A percentile compares a stretch with the other conserved stretches of the same genome.
Conservation (phyloP, 2,797 vertebrate species). For the Gobionotothen gibberifrons region DNA sequence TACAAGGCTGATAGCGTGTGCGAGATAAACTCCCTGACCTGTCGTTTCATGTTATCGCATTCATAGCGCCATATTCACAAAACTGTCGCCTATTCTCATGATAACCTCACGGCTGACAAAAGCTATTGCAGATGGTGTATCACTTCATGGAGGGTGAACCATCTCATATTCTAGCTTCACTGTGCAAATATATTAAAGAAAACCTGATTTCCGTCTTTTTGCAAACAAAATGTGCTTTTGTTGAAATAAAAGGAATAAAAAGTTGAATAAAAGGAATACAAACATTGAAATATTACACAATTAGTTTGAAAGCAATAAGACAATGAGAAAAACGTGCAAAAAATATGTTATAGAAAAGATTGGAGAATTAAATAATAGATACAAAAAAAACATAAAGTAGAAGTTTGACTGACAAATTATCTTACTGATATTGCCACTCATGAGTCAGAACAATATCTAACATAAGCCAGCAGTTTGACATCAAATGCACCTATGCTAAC, state of each 20-base stretch:
- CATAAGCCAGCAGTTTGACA: conserved; percentile 5
- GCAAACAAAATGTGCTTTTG: too few relatives aligned
- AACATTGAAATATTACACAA: too few relatives aligned
- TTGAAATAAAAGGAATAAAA: too few relatives aligned
- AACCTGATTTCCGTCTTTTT: neutral
- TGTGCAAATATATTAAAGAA: neutral
- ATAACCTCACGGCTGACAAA: conserved; percentile 43
- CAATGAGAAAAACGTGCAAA: too few relatives aligned
- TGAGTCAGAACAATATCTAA: conserved; percentile 5
- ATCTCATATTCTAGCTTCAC: neutral
- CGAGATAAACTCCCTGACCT: conserved; percentile 54
- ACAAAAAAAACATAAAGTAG: too few relatives aligned
- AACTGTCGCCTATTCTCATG: conserved; percentile 22
- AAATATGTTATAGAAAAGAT: too few relatives aligned
- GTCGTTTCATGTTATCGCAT: conserved; percentile 46
- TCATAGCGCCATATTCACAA: conserved; percentile 14
- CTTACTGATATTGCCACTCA: neutral
- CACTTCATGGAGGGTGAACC: conserved; percentile 11
- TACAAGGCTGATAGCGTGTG: conserved; percentile 31
- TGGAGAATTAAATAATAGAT: too few relatives aligned
- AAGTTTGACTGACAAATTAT: neutral
- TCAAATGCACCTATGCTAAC: conserved; percentile 1
- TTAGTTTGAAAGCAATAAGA: too few relatives aligned
- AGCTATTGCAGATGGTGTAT: conserved; percentile 16
- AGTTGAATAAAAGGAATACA: too few relatives aligned